Evolutionary conservation across 2,797 vertebrate genomes (phyloP), one percentile per base, ranked within the genome.

Genomic region (Mormyrus hasselquistii): DNA sequence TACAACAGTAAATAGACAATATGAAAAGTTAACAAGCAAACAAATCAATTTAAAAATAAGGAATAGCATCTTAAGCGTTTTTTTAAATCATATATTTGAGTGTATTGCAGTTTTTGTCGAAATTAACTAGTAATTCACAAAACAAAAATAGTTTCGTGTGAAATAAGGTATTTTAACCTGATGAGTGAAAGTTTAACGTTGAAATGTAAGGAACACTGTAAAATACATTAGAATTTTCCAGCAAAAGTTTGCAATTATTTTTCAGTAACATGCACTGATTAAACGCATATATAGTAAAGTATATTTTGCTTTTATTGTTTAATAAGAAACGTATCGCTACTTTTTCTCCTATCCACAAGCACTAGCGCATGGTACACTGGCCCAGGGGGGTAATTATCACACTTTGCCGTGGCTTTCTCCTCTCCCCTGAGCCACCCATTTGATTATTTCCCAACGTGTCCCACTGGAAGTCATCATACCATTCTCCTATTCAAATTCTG

Each of bases 301-400:
- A 53, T 12, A 49, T 44, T 59, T 25, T 44, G 16, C 52, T n/a
- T 76, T 25, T 57, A 55, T 41, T 59, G 41, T 88, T 29, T 83
- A 44, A 79, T 79, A 79, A 84, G 41, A 57, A 55, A 47, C 25
- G 49, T 52, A 47, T 62, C 50, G 14, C 88, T 62, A 55, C 53
- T n/a, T 79, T 3, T 94, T 93, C 90, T 94, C 95, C 93, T 85
- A 49, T 92, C 94, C 93, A 91, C 91, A 92, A 95, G 94, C 93
- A 92, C 93, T 93, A 94, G 93, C 94, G 93, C 93, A 94, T 95
- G 95, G 93, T 93, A 94, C 92, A 94, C 94, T 89, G 90, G 93
- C 95, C 94, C 94, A 93, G 88, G 94, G 95, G 94, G 93, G 95
- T 95, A 96, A 96, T 96, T 95, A 96, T 94, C 94, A 93, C 93